Base-by-base conservation (phyloP, 1,140 invertebrate species). In the Metopolophium dirhodum region DNA sequence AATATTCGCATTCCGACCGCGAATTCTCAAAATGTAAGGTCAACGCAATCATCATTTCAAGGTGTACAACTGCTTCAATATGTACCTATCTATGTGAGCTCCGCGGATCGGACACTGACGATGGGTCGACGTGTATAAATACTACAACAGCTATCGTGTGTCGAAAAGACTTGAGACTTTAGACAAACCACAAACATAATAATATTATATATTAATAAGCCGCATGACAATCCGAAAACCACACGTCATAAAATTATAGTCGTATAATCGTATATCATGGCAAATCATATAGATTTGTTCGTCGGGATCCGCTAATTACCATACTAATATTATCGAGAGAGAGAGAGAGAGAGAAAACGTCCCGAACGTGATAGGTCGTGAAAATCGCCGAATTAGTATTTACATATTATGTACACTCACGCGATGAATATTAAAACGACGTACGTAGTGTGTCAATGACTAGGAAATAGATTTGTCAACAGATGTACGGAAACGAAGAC, bases 1-100 rank as follows among this genome's bases (percentile, higher is more conserved):
- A 83, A 49, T 30, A 91, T 77, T 91, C n/a, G 90, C 41, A 91
- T 91, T 91, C 90, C 45, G 37, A 35, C 90, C 68, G 45, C 90
- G 90, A 82, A 47, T 51, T 90, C 54, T 37, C 61, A 68, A 57
- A 91, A n/a, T 14, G 11, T 91, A 91, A 91, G 90, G 90, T 91
- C 68, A 83, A 83, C 68, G 30, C 37, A 49, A 54, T 88, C 41
- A 41, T 37, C 7, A 20, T 45, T 49, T 83, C 90, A 91, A 91
- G 90, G 90, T 91, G n/a, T 91, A 91, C 90, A 14, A n/a, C 57
- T 47, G 41, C 49, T 49, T 23, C 2, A 82, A 82, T 85, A 26
- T 41, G 35, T 83, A 85, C 9, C 37, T 41, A 37, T 6, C n/a
- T 37, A 85, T 85, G 23, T 26, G 35, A 2, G 37, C 23, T 86